A percentile compares a stretch with the other conserved stretches of the same genome.
Evolutionary conservation across 1,140 invertebrate species (phyloP).

Genomic region (Meloidogyne chitwoodi): DNA sequence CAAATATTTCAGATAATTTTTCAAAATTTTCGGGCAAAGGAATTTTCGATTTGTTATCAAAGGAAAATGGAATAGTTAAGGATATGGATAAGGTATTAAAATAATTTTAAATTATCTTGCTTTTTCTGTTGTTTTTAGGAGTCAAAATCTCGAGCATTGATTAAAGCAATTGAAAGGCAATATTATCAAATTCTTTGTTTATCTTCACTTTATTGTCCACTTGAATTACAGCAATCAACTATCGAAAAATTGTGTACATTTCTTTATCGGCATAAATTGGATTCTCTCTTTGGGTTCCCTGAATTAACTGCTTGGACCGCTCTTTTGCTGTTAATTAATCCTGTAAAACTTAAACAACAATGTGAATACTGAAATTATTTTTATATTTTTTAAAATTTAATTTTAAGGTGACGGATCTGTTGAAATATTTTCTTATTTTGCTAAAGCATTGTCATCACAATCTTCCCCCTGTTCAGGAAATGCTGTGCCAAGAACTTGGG

Average conservation of each 20-base stretch:
- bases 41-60: slow-evolving; percentile 4
- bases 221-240: slow-evolving; percentile 4
- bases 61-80: neutral
- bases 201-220: slow-evolving; percentile 10
- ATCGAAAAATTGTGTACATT: slow-evolving; percentile 2
- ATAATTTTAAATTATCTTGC: neutral
- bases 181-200: slow-evolving; percentile 24
- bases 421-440: slow-evolving; percentile 17
- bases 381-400: neutral
- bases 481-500: neutral
- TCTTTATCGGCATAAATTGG: neutral
- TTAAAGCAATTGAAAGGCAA: slow-evolving; percentile 14
- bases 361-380: slow-evolving; percentile 1
- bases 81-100: neutral
- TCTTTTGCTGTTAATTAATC: slow-evolving; percentile 22
- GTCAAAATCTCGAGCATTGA: neutral
- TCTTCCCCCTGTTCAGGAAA: neutral
- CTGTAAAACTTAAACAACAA: slow-evolving; percentile 24
- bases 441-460: neutral
- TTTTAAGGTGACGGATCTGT: slow-evolving; percentile 23
- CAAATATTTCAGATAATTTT: slow-evolving; percentile 2
- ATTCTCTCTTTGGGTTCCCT: slow-evolving; percentile 2
- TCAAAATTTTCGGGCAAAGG: slow-evolving; percentile 5
- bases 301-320: slow-evolving; percentile 17
- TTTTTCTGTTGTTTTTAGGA: neutral